phyloP scores from a whole-genome alignment of 2,888 invertebrate genomes.

The Platycheirus albimanus region DNA sequence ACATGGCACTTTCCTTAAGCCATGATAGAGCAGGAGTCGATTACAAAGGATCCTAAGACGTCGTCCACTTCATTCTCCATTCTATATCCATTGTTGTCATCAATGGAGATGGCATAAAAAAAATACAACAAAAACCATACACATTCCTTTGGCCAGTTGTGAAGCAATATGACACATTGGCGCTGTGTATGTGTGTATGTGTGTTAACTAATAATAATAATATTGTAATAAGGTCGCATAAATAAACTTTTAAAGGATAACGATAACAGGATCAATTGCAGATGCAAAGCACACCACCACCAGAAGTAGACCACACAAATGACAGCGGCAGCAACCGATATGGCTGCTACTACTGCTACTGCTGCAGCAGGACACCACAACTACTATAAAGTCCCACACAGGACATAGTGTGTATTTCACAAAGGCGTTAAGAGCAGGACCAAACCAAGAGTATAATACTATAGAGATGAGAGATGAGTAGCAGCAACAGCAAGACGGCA shows the following conservation, averaged over 20 bases:
- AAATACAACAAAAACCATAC: background rate
- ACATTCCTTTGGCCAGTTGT: conserved; percentile 2
- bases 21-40: conserved; percentile 48
- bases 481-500: conserved; percentile 3
- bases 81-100: conserved; percentile 10
- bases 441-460: conserved; percentile 1
- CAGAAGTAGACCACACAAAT: conserved; percentile 60
- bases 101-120: conserved; percentile 20
- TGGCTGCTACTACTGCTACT: conserved; percentile 15
- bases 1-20: conserved; percentile 63
- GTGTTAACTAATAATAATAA: conserved; percentile 68
- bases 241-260: conserved; percentile 71
- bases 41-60: conserved; percentile 52
- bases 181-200: conserved; percentile 29
- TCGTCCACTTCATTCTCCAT: conserved; percentile 14
- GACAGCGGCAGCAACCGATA: conserved; percentile 58
- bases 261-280: conserved; percentile 73
- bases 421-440: conserved; percentile 42
- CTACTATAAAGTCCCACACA: conserved; percentile 23
- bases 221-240: conserved; percentile 71
- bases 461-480: too few relatives aligned
- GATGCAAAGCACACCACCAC: conserved; percentile 67
- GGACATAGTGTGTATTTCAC: conserved; percentile 47
- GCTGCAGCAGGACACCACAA: conserved; percentile 25
- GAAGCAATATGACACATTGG: conserved; percentile 14